These are phyloP conservation scores for Chascanopsetta lugubris DNA, from an alignment of 2,113 vertebrate species.

Conservation along the genomic window DNA sequence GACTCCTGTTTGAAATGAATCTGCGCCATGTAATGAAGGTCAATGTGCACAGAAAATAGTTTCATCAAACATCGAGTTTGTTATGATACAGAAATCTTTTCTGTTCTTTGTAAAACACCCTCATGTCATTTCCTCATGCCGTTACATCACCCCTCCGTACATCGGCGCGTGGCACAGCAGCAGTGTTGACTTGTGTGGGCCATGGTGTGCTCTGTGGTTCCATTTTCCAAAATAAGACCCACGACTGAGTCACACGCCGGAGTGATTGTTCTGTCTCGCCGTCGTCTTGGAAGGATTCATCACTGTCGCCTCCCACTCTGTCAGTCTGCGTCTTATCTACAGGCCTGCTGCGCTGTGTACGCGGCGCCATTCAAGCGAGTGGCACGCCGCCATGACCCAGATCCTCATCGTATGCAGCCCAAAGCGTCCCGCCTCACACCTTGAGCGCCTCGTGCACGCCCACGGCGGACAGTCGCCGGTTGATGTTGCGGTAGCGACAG, in stretches of 20 bases:
- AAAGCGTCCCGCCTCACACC: constrained; percentile 47
- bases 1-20: constrained; percentile 18
- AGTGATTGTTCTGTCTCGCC: constrained; percentile 50
- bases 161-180: constrained; percentile 63
- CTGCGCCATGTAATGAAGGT: constrained; percentile 11
- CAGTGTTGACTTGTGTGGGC: constrained; percentile 53
- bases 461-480: constrained; percentile 83
- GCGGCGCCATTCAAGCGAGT: constrained; percentile 42
- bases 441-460: constrained; percentile 84
- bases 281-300: constrained; percentile 27
- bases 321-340: constrained; percentile 58
- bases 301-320: constrained; percentile 45
- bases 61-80: constrained; percentile 50
- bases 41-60: constrained; percentile 30
- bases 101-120: constrained; percentile 38
- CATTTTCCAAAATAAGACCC: constrained; percentile 72
- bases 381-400: constrained; percentile 7
- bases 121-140: constrained; percentile 46
- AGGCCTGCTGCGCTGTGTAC: constrained; percentile 44
- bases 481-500: constrained; percentile 85
- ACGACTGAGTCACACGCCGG: constrained; percentile 54
- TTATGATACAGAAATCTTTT: constrained; percentile 54
- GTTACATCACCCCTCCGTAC: constrained; percentile 42
- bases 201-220: constrained; percentile 51
- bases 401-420: background rate